A percentile compares a stretch with the other conserved stretches of the same genome.
These are phyloP conservation scores for Callithrix jacchus DNA, from an alignment of 2,113 vertebrate species.

Conservation along the genomic window DNA sequence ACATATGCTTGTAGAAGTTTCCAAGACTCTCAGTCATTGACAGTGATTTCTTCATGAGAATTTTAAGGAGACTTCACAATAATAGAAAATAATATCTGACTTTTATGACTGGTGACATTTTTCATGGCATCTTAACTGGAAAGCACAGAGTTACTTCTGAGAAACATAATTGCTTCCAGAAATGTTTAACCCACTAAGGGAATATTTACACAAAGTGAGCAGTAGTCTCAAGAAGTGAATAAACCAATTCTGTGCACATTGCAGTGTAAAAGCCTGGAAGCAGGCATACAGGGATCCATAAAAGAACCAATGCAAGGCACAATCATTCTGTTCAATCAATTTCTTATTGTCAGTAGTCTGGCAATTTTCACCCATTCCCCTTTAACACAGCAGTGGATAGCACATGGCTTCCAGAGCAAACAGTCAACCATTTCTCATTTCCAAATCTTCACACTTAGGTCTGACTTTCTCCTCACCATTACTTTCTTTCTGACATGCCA, in stretches of 20 bases:
- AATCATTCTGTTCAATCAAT: background rate
- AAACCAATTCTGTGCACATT: conserved; percentile 44
- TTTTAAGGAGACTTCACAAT: background rate
- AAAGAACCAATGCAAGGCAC: background rate
- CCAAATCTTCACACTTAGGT: background rate
- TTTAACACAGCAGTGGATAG: background rate
- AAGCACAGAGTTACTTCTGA: conserved; percentile 73
- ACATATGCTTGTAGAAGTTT: background rate
- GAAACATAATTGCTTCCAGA: conserved; percentile 77
- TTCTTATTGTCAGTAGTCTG: background rate
- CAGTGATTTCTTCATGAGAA: conserved; percentile 38
- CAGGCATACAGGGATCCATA: background rate
- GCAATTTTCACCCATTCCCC: background rate
- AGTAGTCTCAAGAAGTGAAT: conserved; percentile 49
- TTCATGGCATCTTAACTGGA: conserved; percentile 61
- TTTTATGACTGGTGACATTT: conserved; percentile 58
- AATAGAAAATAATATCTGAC: conserved; percentile 55
- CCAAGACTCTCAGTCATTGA: background rate
- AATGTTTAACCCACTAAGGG: conserved; percentile 65
- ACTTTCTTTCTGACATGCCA: background rate
- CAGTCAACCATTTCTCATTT: background rate
- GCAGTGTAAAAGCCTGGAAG: background rate
- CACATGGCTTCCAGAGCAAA: background rate
- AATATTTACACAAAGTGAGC: conserved; percentile 69
- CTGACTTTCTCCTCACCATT: background rate